Conservation (phyloP, 2,797 vertebrate genomes). For the Amblyraja radiata region DNA sequence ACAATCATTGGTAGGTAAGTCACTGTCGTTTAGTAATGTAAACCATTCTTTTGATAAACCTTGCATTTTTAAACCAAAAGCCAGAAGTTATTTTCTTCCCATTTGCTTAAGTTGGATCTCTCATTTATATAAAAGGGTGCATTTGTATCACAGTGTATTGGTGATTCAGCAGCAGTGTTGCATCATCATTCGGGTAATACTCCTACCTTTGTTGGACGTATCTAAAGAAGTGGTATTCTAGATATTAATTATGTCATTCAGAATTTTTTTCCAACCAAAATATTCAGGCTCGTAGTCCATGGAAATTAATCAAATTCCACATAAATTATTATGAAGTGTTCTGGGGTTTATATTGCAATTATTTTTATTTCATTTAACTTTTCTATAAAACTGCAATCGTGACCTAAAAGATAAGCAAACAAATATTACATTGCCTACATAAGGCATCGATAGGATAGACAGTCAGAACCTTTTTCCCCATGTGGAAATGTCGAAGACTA, state of each 20-base stretch:
- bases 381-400: not conserved
- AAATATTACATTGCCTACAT: not conserved
- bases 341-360: not conserved
- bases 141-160: not conserved
- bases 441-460: too few relatives aligned
- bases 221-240: not conserved
- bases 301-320: not conserved
- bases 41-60: not conserved
- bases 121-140: not conserved
- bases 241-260: not conserved
- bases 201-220: not conserved
- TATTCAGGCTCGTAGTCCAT: not conserved
- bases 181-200: not conserved
- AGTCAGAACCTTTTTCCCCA: too few relatives aligned
- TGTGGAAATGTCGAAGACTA: too few relatives aligned
- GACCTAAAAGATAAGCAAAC: not conserved
- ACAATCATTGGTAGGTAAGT: constrained; percentile 66
- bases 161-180: too few relatives aligned
- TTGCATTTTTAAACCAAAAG: not conserved
- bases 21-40: not conserved
- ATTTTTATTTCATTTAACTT: not conserved
- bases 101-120: not conserved
- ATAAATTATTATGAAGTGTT: not conserved
- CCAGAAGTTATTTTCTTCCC: not conserved
- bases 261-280: not conserved